Base-by-base conservation (phyloP, 2,888 invertebrate genomes). In the Dendrolimus houi region DNA sequence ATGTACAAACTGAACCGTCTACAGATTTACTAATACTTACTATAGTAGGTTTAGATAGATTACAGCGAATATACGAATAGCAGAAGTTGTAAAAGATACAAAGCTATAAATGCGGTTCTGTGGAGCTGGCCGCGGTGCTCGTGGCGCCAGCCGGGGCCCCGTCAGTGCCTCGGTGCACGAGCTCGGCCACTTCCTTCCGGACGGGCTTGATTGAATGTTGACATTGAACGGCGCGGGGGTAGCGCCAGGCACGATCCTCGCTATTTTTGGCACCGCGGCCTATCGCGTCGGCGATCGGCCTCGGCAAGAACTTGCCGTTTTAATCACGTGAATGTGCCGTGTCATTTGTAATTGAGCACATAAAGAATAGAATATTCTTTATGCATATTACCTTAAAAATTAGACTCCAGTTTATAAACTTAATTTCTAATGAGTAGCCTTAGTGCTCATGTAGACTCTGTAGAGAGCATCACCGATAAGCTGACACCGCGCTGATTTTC, bases 221-320 rank as follows among this genome's bases (percentile, higher is more conserved):
- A 87, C 88, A 87, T 87, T 87, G 88, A 85, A 80, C 82, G 72
- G 72, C 72, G 64, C 78, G 77, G 72, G 86, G 85, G 87, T 79
- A 86, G 87, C 83, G 82, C 89, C 88, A 85, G 90, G 90, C 80
- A 90, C 90, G 84, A 81, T 79, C 80, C 81, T 80, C 81, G 81
- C 83, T 86, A 83, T 83, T 86, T 87, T 83, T 85, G 87, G 88
- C 87, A 87, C 85, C 83, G 83, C 83, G 76, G 79, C 83, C 83
- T 88, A 90, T 90, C 89, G 86, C 84, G 66, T 65, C 78, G 83
- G 81, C 84, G 85, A 89, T 89, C 89, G 87, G 81, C 90, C 87
- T 82, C 87, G 82, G 66, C 75, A 78, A 76, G 77, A 81, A 81
- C 79, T 84, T 82, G 79, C 85, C 77, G 81, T 78, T 85, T 85